These are phyloP conservation scores for Phlogophora meticulosa DNA, from an alignment of 2,888 invertebrate genomes.

Conservation along the genomic window DNA sequence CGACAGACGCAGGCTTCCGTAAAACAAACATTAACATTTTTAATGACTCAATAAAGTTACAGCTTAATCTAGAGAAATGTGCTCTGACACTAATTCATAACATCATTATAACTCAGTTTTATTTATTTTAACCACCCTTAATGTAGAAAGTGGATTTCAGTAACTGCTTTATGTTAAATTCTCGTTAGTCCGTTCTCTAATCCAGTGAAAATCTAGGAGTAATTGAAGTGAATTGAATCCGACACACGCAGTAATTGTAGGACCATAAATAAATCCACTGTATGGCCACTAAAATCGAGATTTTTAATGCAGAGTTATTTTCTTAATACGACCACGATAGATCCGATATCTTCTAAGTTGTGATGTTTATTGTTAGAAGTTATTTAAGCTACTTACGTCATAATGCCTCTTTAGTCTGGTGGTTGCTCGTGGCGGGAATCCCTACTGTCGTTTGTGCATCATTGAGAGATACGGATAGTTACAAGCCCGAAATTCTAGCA, in stretches of 20 bases:
- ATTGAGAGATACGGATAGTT: no score
- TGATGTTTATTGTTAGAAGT: no score
- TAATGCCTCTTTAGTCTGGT: no score
- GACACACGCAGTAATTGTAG: constrained; percentile 27
- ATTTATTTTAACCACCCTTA: constrained; percentile 15
- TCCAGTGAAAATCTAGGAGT: constrained; percentile 21
- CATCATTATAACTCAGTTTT: constrained; percentile 9
- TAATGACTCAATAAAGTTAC: constrained; percentile 26
- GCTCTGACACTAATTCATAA: constrained; percentile 1
- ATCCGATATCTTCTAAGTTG: no score
- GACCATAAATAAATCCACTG: constrained; percentile 6
- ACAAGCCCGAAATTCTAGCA: no score
- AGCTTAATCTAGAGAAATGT: constrained; percentile 19
- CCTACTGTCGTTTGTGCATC: no score
- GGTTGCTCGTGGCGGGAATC: no score
- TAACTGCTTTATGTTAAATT: constrained; percentile 10
- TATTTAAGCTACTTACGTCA: no score
- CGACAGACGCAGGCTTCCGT: background rate
- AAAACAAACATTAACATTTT: constrained; percentile 14
- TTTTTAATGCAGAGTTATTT: no score
- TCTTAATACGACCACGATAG: no score
- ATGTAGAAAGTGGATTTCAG: constrained; percentile 33
- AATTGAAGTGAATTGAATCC: constrained; percentile 49
- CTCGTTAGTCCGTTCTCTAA: constrained; percentile 11
- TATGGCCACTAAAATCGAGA: constrained; percentile 19